Base-by-base conservation (phyloP, 2,113 vertebrate species). In the Rhabdomys dilectus region DNA sequence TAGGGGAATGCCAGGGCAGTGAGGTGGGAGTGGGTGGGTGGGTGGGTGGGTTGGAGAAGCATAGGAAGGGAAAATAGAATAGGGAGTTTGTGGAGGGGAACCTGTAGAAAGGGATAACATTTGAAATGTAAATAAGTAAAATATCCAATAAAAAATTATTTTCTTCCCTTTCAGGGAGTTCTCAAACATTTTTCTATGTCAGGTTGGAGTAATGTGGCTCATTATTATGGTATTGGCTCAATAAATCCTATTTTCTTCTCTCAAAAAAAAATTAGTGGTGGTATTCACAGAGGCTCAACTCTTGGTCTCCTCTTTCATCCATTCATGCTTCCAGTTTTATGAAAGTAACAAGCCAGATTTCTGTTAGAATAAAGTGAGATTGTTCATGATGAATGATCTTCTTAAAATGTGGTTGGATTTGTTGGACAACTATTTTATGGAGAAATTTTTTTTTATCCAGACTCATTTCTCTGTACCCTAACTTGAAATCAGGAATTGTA, bases 91-190 rank as follows among this genome's bases (percentile, higher is more conserved):
- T 51, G 1, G 51, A 51, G 51, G 51, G 10, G 51, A 51, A 51
- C 8, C 2, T 2, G 51, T 11, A 9, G 11, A 11, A 51, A 10
- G 10, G 51, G 11, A 10, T 51, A 51, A 51, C 51, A 51, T 51
- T 51, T 51, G 51, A 51, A 51, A 51, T 51, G 10, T 51, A 51
- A 51, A 51, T 51, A 51, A 51, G 9, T 51, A 51, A 51, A 51
- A 51, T 51, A 51, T 51, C 51, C 51, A 51, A 51, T 51, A 51
- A 51, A 45, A 45, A 51, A 11, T 96, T 73, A 92, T 95, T 82
- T 78, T n/a, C 84, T 93, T 93, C 85, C 76, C 39, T 92, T 97
- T 86, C 13, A 88, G n/a, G 12, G 45, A 89, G 22, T 80, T 15
- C 24, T 91, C 31, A 76, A 60, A 91, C 24, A 78, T 96, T 91